Conservation (phyloP, 1,140 invertebrate species). For the Drosophila rhopaloa region DNA sequence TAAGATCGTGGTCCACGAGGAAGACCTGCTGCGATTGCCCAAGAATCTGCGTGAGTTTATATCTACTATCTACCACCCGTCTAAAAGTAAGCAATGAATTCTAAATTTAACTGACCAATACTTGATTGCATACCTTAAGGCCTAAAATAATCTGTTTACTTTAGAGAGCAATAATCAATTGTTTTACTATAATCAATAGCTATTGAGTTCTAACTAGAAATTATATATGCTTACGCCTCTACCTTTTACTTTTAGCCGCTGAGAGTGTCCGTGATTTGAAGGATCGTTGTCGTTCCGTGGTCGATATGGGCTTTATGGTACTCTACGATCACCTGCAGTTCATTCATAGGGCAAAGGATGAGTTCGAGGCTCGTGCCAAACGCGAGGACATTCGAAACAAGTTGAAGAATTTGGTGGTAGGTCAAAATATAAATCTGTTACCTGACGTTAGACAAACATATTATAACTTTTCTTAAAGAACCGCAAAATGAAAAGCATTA, state of each 20-base stretch:
- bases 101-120: too few species aligned
- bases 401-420: constrained; percentile 23
- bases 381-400: neutral
- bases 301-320: constrained; percentile 8
- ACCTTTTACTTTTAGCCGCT: constrained; percentile 19
- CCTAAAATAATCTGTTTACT: too few species aligned
- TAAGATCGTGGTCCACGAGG: constrained; percentile 42
- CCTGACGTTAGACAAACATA: too few species aligned
- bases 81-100: too few species aligned
- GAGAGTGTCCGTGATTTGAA: constrained; percentile 50
- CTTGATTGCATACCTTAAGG: too few species aligned
- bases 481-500: neutral
- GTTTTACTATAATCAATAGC: too few species aligned
- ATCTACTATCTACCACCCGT: neutral
- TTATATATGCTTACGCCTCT: neutral
- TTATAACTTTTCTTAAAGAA: neutral
- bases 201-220: too few species aligned
- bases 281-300: neutral
- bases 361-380: neutral
- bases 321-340: constrained; percentile 13
- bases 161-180: too few species aligned
- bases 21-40: constrained; percentile 43
- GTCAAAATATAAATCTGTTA: neutral
- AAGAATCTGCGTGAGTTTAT: constrained; percentile 55
- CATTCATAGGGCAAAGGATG: neutral